phyloP scores from a whole-genome alignment of 2,113 vertebrate genomes.

The Nanorana parkeri region DNA sequence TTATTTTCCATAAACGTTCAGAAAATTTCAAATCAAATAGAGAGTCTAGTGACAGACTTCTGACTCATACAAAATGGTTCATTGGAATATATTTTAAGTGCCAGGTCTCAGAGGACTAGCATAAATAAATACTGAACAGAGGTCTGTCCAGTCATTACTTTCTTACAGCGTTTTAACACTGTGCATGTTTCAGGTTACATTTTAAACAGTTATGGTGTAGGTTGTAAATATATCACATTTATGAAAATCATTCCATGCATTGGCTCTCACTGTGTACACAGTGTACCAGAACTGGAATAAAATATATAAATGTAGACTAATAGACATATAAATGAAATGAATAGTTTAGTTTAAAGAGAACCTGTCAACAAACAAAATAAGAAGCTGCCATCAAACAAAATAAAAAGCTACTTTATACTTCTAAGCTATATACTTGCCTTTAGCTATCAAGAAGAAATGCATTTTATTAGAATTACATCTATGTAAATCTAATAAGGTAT shows the following conservation, averaged over 20 bases:
- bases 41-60: conserved; percentile 2
- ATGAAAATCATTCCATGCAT: conserved; percentile 27
- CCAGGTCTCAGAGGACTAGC: conserved; percentile 40
- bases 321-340: background rate
- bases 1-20: conserved; percentile 41
- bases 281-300: background rate
- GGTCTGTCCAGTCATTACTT: conserved; percentile 38
- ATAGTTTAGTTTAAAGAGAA: too few relatives aligned
- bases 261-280: background rate
- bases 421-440: too few relatives aligned
- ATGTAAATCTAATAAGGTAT: too few relatives aligned
- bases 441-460: too few relatives aligned
- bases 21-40: conserved; percentile 44
- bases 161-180: conserved; percentile 40
- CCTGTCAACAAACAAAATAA: too few relatives aligned
- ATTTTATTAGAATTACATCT: too few relatives aligned
- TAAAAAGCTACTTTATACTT: too few relatives aligned
- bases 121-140: conserved; percentile 48
- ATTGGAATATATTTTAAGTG: conserved; percentile 53
- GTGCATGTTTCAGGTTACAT: conserved; percentile 25
- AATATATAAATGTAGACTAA: background rate
- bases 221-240: conserved; percentile 42
- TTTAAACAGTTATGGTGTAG: conserved; percentile 3
- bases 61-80: conserved; percentile 49
- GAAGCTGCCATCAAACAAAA: too few relatives aligned